Conservation (phyloP, 2,888 invertebrate genomes). For the Macrophya alboannulata region DNA sequence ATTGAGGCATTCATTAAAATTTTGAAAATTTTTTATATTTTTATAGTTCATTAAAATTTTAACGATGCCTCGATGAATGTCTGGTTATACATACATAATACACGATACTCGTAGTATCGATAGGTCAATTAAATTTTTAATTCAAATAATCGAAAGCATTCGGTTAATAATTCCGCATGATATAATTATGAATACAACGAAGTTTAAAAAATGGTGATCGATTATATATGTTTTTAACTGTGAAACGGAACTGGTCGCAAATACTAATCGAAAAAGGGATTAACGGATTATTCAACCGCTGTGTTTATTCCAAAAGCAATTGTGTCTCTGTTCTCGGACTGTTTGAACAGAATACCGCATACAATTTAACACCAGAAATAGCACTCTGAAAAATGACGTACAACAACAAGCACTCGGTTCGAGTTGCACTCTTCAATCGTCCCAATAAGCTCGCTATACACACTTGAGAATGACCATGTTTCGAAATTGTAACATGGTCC, state of each 20-base stretch:
- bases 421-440: neutral
- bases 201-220: neutral
- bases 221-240: neutral
- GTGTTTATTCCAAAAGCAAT: conserved; percentile 20
- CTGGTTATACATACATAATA: neutral
- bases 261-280: conserved; percentile 39
- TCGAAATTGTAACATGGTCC: neutral
- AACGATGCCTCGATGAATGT: neutral
- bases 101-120: neutral
- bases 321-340: conserved; percentile 15
- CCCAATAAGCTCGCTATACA: neutral
- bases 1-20: neutral
- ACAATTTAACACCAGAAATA: neutral
- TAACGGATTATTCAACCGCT: conserved; percentile 25
- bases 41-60: neutral
- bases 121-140: neutral
- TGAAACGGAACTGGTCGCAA: neutral
- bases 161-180: neutral
- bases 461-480: neutral
- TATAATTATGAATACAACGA: neutral
- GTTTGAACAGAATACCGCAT: conserved; percentile 24
- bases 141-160: neutral
- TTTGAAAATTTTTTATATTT: neutral
- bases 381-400: neutral
- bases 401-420: neutral